These are phyloP conservation scores for Hydra vulgaris DNA, from an alignment of 30 jellyfish, hydroid and myxozoan genomes.

Conservation along the genomic window DNA sequence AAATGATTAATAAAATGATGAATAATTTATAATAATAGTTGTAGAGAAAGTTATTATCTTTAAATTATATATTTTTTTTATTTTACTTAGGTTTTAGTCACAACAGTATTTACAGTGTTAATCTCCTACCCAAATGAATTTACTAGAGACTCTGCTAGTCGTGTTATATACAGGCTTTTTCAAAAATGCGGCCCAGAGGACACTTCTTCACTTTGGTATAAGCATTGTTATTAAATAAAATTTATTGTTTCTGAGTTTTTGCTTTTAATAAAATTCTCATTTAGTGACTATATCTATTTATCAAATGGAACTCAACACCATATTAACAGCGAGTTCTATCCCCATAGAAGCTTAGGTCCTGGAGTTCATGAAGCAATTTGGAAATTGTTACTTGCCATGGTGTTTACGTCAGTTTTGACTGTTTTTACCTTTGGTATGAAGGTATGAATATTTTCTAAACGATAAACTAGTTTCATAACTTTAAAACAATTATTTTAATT, in stretches of 20 bases:
- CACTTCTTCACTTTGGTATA: conserved; percentile 82
- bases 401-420: conserved; percentile 61
- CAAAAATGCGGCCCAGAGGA: conserved; percentile 98
- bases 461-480: no score
- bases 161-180: conserved; percentile 61
- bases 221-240: no score
- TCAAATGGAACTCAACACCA: conserved; percentile 67
- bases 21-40: no score
- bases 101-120: conserved; percentile 64
- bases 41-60: no score
- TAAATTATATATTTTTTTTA: no score
- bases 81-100: conserved; percentile 51
- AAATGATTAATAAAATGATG: no score
- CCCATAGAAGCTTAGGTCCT: conserved; percentile 92
- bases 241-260: no score
- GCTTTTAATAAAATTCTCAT: no score
- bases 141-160: conserved; percentile 91
- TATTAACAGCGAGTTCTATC: conserved; percentile 81
- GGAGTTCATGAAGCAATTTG: conserved; percentile 89
- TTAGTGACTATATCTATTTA: conserved; percentile 65
- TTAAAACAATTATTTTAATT: no score
- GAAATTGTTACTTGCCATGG: conserved; percentile 85
- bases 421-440: conserved; percentile 92
- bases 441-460: no score
- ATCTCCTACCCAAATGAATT: conserved; percentile 90